Conservation (phyloP, 2,888 invertebrate species). For the Mesorhabditis sp. region DNA sequence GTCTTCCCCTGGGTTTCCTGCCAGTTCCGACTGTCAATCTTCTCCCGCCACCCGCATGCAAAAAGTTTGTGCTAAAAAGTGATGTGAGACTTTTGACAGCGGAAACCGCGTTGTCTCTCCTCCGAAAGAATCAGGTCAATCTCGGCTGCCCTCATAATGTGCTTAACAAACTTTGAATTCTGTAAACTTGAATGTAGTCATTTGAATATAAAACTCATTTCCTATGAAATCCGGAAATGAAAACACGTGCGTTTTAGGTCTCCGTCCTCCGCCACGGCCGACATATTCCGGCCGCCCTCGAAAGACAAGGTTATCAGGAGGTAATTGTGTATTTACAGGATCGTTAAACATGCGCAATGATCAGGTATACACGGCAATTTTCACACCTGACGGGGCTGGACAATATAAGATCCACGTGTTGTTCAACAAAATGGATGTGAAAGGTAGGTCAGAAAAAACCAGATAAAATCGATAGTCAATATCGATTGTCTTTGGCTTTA, state of each 20-base stretch:
- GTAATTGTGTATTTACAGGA: too few relatives aligned
- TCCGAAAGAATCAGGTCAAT: too few relatives aligned
- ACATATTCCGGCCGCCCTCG: conserved; percentile 67
- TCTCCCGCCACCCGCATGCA: too few relatives aligned
- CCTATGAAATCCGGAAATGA: too few relatives aligned
- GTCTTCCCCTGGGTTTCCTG: background rate
- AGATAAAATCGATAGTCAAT: too few relatives aligned
- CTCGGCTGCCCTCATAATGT: too few relatives aligned
- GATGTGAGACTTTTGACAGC: too few relatives aligned
- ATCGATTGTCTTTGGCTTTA: background rate
- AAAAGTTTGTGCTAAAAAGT: too few relatives aligned
- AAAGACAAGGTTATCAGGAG: conserved; percentile 23
- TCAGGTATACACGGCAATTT: conserved; percentile 61
- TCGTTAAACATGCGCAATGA: background rate
- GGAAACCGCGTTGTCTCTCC: too few relatives aligned
- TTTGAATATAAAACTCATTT: too few relatives aligned
- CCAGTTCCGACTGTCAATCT: background rate
- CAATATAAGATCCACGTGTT: conserved; percentile 79
- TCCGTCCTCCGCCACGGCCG: conserved; percentile 53
- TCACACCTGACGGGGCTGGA: conserved; percentile 66
- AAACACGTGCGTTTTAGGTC: conserved; percentile 37
- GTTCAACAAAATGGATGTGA: conserved; percentile 85
- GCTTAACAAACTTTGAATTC: too few relatives aligned
- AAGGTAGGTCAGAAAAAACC: conserved; percentile 62
- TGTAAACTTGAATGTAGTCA: too few relatives aligned